Percentiles rank a stretch among this genome's conserved stretches.
Conservation (phyloP, 2,113 vertebrate genomes). For the Riparia riparia region DNA sequence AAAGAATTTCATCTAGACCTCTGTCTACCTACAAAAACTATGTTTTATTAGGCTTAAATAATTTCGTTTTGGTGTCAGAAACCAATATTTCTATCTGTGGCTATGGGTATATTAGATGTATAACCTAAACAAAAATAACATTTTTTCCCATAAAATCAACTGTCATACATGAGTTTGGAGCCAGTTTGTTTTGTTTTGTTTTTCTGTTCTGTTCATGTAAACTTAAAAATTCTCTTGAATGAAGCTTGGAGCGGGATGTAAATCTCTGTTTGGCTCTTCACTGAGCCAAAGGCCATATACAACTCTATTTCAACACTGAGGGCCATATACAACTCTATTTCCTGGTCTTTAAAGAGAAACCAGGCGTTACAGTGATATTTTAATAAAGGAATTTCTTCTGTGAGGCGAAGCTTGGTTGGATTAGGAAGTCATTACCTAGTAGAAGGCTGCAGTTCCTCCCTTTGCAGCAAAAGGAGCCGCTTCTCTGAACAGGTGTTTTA, state of each 20-base stretch:
- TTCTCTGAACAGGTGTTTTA: background rate
- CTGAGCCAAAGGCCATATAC: background rate
- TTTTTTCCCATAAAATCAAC: background rate
- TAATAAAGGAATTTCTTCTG: background rate
- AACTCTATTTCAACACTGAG: too few species aligned
- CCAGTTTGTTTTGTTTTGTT: background rate
- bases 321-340: background rate
- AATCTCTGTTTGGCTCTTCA: background rate
- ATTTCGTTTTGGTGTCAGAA: background rate
- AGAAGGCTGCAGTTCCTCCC: background rate
- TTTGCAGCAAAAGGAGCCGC: background rate
- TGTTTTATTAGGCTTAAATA: background rate
- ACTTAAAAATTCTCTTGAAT: background rate
- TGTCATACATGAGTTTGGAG: background rate
- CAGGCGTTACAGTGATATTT: background rate
- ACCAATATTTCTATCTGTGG: background rate
- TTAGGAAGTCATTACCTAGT: background rate
- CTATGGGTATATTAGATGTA: background rate
- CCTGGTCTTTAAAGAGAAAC: background rate
- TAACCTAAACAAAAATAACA: background rate
- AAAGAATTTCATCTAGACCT: background rate
- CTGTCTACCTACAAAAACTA: background rate
- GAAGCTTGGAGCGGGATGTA: accelerated
- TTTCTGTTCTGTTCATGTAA: background rate
- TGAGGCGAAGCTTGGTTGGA: background rate